A percentile compares a stretch with the other conserved stretches of the same genome.
Conservation (phyloP, 1,140 invertebrate genomes). For the Bacillus rossius region DNA sequence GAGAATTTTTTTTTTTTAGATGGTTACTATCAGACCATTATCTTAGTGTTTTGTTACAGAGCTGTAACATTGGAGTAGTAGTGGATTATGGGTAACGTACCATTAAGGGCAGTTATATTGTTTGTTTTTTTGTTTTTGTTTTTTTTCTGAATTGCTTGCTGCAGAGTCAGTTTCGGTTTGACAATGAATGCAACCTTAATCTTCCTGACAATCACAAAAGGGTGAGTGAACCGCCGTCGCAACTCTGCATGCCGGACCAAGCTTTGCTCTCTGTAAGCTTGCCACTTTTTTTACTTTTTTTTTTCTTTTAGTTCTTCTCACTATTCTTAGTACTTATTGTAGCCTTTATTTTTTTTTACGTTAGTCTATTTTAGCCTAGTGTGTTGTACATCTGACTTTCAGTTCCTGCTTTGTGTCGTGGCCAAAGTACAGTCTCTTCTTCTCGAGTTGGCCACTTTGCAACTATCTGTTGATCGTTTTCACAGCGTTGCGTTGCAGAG, state of each 20-base stretch:
- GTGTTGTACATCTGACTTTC: background rate
- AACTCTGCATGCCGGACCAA: slow-evolving; percentile 41
- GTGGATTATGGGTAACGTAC: no score
- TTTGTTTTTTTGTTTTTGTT: slow-evolving; percentile 6
- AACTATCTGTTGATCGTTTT: no score
- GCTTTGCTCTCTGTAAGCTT: slow-evolving; percentile 53
- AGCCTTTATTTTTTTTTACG: no score
- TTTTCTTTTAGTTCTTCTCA: slow-evolving; percentile 29
- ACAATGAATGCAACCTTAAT: slow-evolving; percentile 95
- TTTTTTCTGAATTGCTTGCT: background rate
- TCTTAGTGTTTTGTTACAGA: no score
- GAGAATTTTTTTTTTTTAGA: no score
- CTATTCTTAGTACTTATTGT: background rate
- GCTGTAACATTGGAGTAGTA: no score
- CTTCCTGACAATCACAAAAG: slow-evolving; percentile 92
- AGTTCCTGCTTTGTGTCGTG: no score
- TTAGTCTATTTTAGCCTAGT: background rate
- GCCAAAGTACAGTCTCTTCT: no score
- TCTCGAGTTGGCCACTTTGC: no score
- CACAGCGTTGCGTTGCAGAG: no score
- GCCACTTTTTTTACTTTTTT: slow-evolving; percentile 43
- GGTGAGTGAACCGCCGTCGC: slow-evolving; percentile 65
- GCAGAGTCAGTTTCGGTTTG: slow-evolving; percentile 97
- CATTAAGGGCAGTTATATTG: no score
- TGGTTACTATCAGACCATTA: no score